Evolutionary conservation across 2,888 invertebrate species (phyloP).

Genomic region (Leptura quadrifasciata): DNA sequence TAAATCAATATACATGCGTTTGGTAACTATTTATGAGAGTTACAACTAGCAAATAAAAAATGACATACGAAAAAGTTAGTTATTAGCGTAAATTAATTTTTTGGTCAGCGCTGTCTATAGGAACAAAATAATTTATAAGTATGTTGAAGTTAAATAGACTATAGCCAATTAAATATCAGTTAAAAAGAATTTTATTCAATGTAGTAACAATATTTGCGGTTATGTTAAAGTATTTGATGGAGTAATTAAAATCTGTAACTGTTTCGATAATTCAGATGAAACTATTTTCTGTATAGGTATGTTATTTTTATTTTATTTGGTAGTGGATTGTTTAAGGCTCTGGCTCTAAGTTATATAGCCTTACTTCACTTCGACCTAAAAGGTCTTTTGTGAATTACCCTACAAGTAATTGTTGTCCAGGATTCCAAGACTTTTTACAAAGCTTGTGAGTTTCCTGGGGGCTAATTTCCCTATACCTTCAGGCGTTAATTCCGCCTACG

Average conservation of each 20-base stretch:
- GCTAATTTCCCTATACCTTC: no score
- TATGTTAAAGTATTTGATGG: not conserved
- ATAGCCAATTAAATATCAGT: not conserved
- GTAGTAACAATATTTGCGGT: not conserved
- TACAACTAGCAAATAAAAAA: not conserved
- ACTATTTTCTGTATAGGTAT: not conserved
- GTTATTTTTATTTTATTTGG: not conserved
- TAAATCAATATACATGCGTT: not conserved
- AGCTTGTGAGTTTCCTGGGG: no score
- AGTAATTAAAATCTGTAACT: not conserved
- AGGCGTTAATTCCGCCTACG: no score
- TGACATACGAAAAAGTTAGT: not conserved
- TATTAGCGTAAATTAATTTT: not conserved
- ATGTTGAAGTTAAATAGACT: not conserved
- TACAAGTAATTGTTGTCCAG: no score
- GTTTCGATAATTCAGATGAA: not conserved
- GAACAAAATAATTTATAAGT: conserved; percentile 1
- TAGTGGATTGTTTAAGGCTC: no score
- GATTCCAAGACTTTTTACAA: no score
- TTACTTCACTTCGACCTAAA: no score
- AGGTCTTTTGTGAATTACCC: no score
- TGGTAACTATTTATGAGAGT: not conserved
- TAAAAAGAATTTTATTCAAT: not conserved
- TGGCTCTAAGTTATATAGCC: no score
- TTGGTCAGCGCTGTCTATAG: not conserved